A percentile compares a stretch with the other conserved stretches of the same genome.
Conservation (phyloP, 2,113 vertebrate species). For the Halcyon senegalensis region DNA sequence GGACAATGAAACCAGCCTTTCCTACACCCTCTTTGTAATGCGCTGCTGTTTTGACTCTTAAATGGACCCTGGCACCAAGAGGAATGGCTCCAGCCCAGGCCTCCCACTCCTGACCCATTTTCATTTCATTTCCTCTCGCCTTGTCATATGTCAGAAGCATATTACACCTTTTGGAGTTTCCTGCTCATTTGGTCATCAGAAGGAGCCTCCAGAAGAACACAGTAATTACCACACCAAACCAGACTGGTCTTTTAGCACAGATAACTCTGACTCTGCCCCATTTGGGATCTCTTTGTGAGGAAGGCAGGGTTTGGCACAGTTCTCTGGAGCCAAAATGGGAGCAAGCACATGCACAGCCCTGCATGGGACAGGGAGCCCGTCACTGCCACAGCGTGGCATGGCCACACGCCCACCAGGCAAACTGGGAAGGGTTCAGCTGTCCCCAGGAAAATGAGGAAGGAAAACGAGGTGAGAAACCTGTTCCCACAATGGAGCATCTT, state of each 20-base stretch:
- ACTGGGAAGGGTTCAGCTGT: background rate
- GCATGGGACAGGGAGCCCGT: rapidly evolving
- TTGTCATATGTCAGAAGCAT: background rate
- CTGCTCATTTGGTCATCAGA: slow-evolving; percentile 33
- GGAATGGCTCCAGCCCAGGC: slow-evolving; percentile 4
- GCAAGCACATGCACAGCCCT: rapidly evolving
- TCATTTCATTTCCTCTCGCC: slow-evolving; percentile 36
- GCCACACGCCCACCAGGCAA: rapidly evolving
- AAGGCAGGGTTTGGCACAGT: background rate
- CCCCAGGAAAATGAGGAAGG: background rate
- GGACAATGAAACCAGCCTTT: background rate
- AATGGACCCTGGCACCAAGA: slow-evolving; percentile 54
- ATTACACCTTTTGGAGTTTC: slow-evolving; percentile 11
- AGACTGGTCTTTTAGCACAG: background rate
- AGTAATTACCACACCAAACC: background rate
- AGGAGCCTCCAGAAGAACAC: background rate
- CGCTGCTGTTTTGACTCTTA: slow-evolving; percentile 55
- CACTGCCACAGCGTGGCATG: rapidly evolving
- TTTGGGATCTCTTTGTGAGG: background rate
- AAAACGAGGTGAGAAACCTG: background rate
- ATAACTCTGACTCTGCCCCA: background rate
- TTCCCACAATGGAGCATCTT: rapidly evolving
- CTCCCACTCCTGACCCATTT: slow-evolving; percentile 61
- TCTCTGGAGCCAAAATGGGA: background rate
- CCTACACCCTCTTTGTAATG: slow-evolving; percentile 17